These are phyloP conservation scores for Disparrhopalites patrizii DNA, from an alignment of 2,888 invertebrate species.

Conservation along the genomic window DNA sequence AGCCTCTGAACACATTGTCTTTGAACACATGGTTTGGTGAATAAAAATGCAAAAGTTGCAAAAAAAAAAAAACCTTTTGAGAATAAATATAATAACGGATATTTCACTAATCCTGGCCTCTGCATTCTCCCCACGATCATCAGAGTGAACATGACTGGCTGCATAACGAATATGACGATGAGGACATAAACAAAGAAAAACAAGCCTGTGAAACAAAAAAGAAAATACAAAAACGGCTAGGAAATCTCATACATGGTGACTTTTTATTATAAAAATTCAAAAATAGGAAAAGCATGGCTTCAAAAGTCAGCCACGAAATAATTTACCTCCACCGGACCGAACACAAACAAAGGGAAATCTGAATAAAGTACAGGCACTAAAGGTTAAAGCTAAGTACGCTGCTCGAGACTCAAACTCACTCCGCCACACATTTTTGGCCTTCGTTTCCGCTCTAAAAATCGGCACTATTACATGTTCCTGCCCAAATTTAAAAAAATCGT, in stretches of 20 bases:
- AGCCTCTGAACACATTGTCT: no score
- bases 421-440: neutral
- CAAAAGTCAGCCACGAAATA: neutral
- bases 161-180: conserved; percentile 28
- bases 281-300: neutral
- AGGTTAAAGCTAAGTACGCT: conserved; percentile 29
- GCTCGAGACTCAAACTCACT: conserved; percentile 16
- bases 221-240: neutral
- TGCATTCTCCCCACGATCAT: conserved; percentile 33
- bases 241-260: no score
- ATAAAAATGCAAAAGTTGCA: neutral
- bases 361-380: conserved; percentile 32
- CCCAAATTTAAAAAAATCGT: neutral
- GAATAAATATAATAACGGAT: conserved; percentile 27
- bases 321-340: conserved; percentile 30
- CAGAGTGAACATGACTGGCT: conserved; percentile 34
- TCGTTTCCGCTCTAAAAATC: neutral
- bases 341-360: conserved; percentile 34
- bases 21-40: neutral
- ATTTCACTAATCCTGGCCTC: conserved; percentile 25
- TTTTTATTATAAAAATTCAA: neutral
- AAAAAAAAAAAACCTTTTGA: conserved; percentile 22
- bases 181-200: conserved; percentile 34
- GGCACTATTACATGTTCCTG: neutral
- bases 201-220: conserved; percentile 27